phyloP scores from a whole-genome alignment of 2,888 invertebrate species.

The Ophion costatus region DNA sequence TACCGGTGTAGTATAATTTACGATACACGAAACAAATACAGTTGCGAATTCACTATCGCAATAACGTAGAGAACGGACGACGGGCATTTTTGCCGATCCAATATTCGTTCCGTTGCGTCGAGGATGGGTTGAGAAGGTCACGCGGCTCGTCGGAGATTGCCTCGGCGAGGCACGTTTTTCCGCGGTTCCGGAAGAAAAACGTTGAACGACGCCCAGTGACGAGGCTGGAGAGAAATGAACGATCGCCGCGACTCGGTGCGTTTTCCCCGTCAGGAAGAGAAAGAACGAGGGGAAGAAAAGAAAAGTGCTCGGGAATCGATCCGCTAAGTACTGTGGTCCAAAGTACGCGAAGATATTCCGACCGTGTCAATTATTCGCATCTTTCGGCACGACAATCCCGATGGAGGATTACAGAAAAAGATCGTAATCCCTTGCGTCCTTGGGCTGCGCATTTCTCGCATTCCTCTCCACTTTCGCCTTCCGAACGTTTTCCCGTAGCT shows the following conservation, averaged over 20 bases:
- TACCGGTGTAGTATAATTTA: slow-evolving; percentile 65
- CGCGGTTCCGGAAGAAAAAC: neutral
- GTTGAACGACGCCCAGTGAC: slow-evolving; percentile 6
- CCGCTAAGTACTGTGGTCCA: slow-evolving; percentile 18
- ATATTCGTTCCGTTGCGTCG: neutral
- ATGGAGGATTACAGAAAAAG: neutral
- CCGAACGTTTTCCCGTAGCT: neutral
- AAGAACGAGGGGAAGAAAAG: neutral
- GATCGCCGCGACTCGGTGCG: slow-evolving; percentile 4
- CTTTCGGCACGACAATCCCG: neutral
- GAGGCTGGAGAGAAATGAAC: slow-evolving; percentile 1
- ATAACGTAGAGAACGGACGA: slow-evolving; percentile 70
- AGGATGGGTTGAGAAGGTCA: neutral
- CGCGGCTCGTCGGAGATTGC: neutral
- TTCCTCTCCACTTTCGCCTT: slow-evolving; percentile 17
- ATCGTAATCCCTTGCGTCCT: neutral
- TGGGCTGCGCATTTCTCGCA: neutral
- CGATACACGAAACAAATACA: slow-evolving; percentile 21
- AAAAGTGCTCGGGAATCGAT: neutral
- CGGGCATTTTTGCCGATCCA: slow-evolving; percentile 39
- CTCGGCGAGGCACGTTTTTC: neutral
- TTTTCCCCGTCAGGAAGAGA: slow-evolving; percentile 5
- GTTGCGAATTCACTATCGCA: slow-evolving; percentile 25
- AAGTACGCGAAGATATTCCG: neutral
- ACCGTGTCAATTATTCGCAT: slow-evolving; percentile 6